These are phyloP conservation scores for Penaeus monodon DNA, from an alignment of 2,888 invertebrate species.

Conservation along the genomic window DNA sequence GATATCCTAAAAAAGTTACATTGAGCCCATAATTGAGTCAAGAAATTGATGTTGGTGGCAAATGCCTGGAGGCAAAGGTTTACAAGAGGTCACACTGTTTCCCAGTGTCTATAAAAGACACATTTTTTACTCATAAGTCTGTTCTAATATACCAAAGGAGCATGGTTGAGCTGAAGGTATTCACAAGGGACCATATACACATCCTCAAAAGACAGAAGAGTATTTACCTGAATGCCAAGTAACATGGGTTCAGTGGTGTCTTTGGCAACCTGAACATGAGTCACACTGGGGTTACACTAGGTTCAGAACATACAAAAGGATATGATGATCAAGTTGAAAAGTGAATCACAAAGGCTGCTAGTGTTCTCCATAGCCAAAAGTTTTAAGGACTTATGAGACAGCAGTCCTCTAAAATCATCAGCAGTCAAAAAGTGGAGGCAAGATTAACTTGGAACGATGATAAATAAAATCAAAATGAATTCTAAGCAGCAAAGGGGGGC, in stretches of 20 bases:
- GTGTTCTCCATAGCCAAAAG: too few relatives aligned
- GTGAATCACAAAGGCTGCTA: slow-evolving; percentile 11
- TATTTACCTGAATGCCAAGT: too few relatives aligned
- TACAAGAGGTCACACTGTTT: slow-evolving; percentile 16
- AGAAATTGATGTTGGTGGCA: slow-evolving; percentile 13
- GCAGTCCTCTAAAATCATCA: slow-evolving; percentile 12
- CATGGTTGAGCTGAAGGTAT: slow-evolving; percentile 19
- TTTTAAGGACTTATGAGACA: too few relatives aligned
- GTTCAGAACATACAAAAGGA: too few relatives aligned
- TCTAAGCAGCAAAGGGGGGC: slow-evolving; percentile 1
- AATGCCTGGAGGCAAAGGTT: slow-evolving; percentile 2
- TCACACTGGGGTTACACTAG: too few relatives aligned
- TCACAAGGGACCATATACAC: too few relatives aligned
- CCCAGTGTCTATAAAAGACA: neutral
- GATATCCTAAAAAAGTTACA: slow-evolving; percentile 1
- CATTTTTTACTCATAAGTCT: too few relatives aligned
- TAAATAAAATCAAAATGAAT: too few relatives aligned
- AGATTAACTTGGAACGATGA: neutral
- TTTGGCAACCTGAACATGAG: too few relatives aligned
- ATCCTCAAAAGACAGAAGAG: too few relatives aligned
- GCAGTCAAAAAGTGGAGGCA: slow-evolving; percentile 9
- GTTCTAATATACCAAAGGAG: slow-evolving; percentile 19
- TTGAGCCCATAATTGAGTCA: slow-evolving; percentile 7
- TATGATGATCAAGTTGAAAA: too few relatives aligned
- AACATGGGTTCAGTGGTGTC: too few relatives aligned